These are phyloP conservation scores for Myocastor coypus DNA, from an alignment of 2,113 vertebrate genomes.

Conservation along the genomic window DNA sequence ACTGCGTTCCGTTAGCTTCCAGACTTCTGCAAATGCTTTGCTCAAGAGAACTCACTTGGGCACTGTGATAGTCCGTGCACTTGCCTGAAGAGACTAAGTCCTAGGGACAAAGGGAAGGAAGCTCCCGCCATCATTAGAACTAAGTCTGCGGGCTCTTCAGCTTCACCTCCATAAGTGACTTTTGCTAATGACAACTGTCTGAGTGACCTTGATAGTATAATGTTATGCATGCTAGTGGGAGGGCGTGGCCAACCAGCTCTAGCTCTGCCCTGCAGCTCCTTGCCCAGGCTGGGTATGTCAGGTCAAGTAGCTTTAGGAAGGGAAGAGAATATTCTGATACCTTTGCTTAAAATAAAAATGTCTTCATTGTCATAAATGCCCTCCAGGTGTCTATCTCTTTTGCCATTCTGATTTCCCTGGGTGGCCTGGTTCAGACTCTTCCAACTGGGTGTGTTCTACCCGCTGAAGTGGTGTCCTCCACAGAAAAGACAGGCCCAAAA, in stretches of 20 bases:
- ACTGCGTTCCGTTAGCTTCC: neutral
- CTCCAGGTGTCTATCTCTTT: neutral
- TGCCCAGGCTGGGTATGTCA: neutral
- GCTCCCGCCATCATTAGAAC: neutral
- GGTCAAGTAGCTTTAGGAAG: neutral
- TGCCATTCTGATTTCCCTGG: neutral
- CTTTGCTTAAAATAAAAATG: slow-evolving; percentile 45
- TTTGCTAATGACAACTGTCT: neutral
- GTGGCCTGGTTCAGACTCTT: neutral
- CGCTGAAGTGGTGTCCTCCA: neutral
- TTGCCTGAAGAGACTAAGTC: neutral
- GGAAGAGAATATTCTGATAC: slow-evolving; percentile 7
- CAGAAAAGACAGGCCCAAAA: neutral
- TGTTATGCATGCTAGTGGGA: neutral
- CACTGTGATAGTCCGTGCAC: no score
- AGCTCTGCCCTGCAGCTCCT: neutral
- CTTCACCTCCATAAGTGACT: neutral
- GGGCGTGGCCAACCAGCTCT: no score
- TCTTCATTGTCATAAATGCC: neutral
- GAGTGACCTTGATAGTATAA: neutral
- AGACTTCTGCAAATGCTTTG: neutral
- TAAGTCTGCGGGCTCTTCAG: neutral
- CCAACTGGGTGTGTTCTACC: fast-evolving
- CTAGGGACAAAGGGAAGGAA: neutral
- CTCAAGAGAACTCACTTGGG: neutral